Base-by-base conservation (phyloP, 1,140 invertebrate species). In the Diabrotica virgifera region DNA sequence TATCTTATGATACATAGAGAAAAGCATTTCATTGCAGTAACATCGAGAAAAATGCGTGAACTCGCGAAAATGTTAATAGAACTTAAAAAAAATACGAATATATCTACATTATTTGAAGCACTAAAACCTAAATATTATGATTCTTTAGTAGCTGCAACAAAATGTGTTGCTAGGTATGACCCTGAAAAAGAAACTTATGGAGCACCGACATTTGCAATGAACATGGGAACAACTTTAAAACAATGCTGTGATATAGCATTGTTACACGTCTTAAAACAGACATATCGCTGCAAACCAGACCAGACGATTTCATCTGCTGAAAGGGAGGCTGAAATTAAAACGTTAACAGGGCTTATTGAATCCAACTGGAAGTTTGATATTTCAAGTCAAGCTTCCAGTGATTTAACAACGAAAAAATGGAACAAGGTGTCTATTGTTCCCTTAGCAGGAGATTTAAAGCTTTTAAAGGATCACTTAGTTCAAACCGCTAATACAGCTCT, bases 291-390 rank as follows among this genome's bases (percentile, higher is more conserved):
- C 52, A n/a, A 55, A 14, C 12, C 66, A 64, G 57, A 63, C 8
- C 50, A 8, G 62, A 36, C 10, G 12, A 12, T 57, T 8, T 9
- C 14, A 35, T n/a, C 14, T 10, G n/a, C 36, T 11, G 55, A 38
- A 36, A 36, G 24, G 0, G 54, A 52, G 10, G 5, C 70, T 40
- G 71, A 72, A 35, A 52, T 77, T 36, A 69, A 68, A 68, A 73
- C 72, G 50, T 52, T 72, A 52, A 75, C 76, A 24, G 69, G 74
- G 50, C 24, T 72, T 10, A 70, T 78, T 10, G 57, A 73, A 56
- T 66, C 62, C 60, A 73, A 77, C 63, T 78, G 72, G 74, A 74
- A 70, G 64, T 76, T 64, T 74, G 73, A 76, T 64, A 63, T 78
- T n/a, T 77, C 75, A 36, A 76, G 50, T 12, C 68, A 72, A 62